These are phyloP conservation scores for Falcaria lacertinaria DNA, from an alignment of 2,888 invertebrate species.

Conservation along the genomic window DNA sequence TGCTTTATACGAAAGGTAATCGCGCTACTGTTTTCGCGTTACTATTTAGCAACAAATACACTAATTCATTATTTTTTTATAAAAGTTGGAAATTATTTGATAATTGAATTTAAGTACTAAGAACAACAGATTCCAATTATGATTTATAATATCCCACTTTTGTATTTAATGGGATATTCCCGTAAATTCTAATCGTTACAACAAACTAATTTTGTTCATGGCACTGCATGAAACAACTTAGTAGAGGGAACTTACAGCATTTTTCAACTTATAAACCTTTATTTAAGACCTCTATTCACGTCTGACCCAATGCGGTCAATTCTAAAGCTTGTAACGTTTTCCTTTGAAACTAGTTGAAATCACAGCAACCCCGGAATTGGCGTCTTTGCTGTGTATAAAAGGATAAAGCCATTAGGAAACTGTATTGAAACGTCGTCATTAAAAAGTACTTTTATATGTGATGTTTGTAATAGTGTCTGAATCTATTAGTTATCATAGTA, in stretches of 20 bases:
- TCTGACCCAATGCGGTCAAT: constrained; percentile 20
- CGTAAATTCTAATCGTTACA: no score
- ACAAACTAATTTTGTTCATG: background rate
- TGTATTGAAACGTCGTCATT: constrained; percentile 5
- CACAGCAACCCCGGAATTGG: constrained; percentile 27
- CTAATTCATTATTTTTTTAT: no score
- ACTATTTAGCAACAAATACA: no score
- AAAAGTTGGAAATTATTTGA: no score
- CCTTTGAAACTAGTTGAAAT: constrained; percentile 27
- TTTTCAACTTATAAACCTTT: constrained; percentile 17
- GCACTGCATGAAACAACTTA: background rate
- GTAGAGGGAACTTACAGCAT: constrained; percentile 14
- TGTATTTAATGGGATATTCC: no score
- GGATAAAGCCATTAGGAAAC: constrained; percentile 26
- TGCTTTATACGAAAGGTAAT: no score
- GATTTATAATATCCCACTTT: no score
- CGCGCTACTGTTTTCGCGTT: no score
- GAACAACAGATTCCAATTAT: no score
- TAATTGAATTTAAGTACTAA: no score
- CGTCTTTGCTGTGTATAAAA: constrained; percentile 40
- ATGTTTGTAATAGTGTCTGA: no score
- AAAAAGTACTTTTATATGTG: constrained; percentile 4
- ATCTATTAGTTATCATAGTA: no score
- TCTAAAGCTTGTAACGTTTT: constrained; percentile 34
- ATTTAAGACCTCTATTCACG: constrained; percentile 19